Base-by-base conservation (phyloP, 2,888 invertebrate genomes). In the Phragmatobia fuliginosa region DNA sequence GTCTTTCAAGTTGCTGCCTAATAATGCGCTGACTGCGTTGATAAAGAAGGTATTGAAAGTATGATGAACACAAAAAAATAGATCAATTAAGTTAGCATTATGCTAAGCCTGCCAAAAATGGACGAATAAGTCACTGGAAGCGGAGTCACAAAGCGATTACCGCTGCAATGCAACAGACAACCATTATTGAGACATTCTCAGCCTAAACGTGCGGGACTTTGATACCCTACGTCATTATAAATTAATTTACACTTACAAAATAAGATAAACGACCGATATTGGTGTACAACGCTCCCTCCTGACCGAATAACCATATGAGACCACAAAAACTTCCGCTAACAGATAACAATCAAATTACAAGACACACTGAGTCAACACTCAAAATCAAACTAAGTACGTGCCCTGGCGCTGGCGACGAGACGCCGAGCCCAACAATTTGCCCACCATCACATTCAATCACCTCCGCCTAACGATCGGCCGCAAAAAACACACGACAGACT, bases 361-460 rank as follows among this genome's bases (percentile, higher is more conserved):
- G 84, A 62, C 56, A 81, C 85, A 86, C 84, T 81, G 87, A 87
- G 81, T 88, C 89, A 89, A 89, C 90, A 91, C 83, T 86, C 83
- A 83, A 81, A 86, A 87, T 85, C 86, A 85, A 85, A 85, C 80
- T 77, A 80, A 79, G 84, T 90, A 93, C 92, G 91, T 92, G 71
- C 60, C 18, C 21, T 49, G 49, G 65, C 62, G 36, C 58, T 62
- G 59, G 71, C 70, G 62, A 66, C 70, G 63, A 41, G 76, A 75
- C 73, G 72, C 62, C 59, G 65, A 64, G 71, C 82, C 89, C 86
- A 83, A 87, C 91, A 92, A 93, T 92, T 91, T 90, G 88, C 85
- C 87, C 88, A 87, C 93, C 91, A 94, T 93, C 94, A 90, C 92
- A 94, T 94, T 95, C 94, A 94, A 94, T 94, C 93, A 92, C 90